Base-by-base conservation (phyloP, 2,113 vertebrate species). In the Anguilla rostrata region DNA sequence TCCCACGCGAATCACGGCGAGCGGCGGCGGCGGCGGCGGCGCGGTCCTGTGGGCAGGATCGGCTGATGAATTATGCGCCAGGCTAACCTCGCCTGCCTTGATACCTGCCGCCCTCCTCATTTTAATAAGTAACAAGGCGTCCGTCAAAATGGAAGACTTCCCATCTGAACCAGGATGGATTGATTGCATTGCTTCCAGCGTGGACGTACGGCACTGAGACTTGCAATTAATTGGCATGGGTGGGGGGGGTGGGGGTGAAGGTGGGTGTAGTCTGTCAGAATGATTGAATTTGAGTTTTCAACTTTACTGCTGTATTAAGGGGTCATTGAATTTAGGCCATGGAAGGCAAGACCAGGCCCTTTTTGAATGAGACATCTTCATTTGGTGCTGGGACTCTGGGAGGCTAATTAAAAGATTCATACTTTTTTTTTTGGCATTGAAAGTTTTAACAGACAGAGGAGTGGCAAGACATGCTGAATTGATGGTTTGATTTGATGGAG, bases 271-370 rank as follows among this genome's bases (percentile, higher is more conserved):
- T 82, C 26, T 29, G 39, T 82, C 43, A 29, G 81, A 29, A 57
- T 83, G 26, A 83, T 83, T 83, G 82, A 83, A 83, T 83, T 60
- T 83, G 29, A 57, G 34, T 57, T 16, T 46, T 60, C 49, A 57
- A 60, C 82, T 83, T 83, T 83, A 29, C 82, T 57, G 82, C 16
- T 41, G 66, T 29, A 34, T 20, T 26, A 16, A 43, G 40, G 39
- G 84, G 39, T 41, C 34, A 41, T 85, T 85, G 40, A 78, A 26
- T 40, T 82, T 39, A 83, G 5, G 4, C 12, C 29, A 14, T 8
- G 11, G 0, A 60, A 9, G 82, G 53, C 53, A 6, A n/a, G 81
- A 14, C 46, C 78, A 5, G 82, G 71, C 71, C 1, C 9, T 34
- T 75, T 75, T 75, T 4, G 34, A 34, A 34, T 29, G 71, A 75